Evolutionary conservation across 2,113 vertebrate genomes (phyloP), one percentile per base, ranked within the genome.

Genomic region (Rhabdornis inornatus): DNA sequence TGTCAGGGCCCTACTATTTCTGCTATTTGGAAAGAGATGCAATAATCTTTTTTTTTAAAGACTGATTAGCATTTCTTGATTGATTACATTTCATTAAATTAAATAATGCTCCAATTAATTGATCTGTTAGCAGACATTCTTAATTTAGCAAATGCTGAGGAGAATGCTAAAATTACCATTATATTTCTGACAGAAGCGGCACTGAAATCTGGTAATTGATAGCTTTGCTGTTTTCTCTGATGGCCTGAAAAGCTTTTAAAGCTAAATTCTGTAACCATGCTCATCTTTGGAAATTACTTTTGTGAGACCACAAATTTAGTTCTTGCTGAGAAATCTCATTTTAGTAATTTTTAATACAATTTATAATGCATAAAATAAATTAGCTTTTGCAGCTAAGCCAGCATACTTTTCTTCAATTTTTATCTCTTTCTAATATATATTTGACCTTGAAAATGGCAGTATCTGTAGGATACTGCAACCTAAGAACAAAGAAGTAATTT

Each of bases 401-500:
- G 97, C 97, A 97, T 83, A 97, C 97, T 97, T 98, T 98, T 97
- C 96, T 98, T 98, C 97, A 97, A 78, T 97, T 98, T 98, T 98
- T 98, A 96, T 98, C 96, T 97, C 95, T 97, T 97, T 93, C 88
- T 97, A 98, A 98, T 98, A 95, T 98, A 98, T 98, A 97, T 98
- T 97, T 98, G 98, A 98, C 98, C 98, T 98, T 98, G 98, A 98
- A 98, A 98, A 97, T 6, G 4, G 92, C 98, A 97, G 89, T 97
- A 96, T 98, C 97, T 98, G 97, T 97, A 98, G 96, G 97, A 98
- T 98, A 98, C 96, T 97, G 96, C 97, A 98, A 97, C 97, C 89
- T 97, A 96, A 79, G 97, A 98, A 98, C 98, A 98, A 98, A 98
- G 97, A 97, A 98, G 97, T 98, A 81, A 98, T 98, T 98, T 98